Evolutionary conservation across 1,140 invertebrate species (phyloP).

Genomic region (Zaprionus africanus): DNA sequence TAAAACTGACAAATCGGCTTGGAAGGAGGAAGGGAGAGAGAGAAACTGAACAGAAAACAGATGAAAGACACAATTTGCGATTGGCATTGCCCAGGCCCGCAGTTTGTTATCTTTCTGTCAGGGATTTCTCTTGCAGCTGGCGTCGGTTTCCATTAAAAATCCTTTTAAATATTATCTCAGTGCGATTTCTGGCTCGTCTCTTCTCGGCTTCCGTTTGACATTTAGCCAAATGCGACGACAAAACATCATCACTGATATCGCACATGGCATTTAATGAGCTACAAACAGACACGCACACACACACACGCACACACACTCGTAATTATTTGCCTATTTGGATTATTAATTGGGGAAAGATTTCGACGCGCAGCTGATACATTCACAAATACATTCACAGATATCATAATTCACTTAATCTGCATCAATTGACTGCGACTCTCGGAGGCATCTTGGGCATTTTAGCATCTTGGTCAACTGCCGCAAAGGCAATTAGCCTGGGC

Average conservation of each 20-base stretch:
- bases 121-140: slow-evolving; percentile 36
- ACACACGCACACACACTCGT: not conserved
- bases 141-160: slow-evolving; percentile 69
- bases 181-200: slow-evolving; percentile 33
- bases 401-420: slow-evolving; percentile 21
- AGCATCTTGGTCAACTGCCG: slow-evolving; percentile 16
- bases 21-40: slow-evolving; percentile 5
- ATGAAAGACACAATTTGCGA: slow-evolving; percentile 27
- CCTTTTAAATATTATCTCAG: slow-evolving; percentile 67
- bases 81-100: slow-evolving; percentile 6
- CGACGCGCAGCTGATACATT: not conserved
- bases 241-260: slow-evolving; percentile 22
- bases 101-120: slow-evolving; percentile 42
- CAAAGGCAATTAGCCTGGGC: slow-evolving; percentile 26
- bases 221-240: slow-evolving; percentile 54
- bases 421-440: slow-evolving; percentile 19
- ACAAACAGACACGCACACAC: not conserved
- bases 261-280: slow-evolving; percentile 30
- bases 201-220: slow-evolving; percentile 54
- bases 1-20: slow-evolving; percentile 61
- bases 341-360: slow-evolving; percentile 19
- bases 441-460: slow-evolving; percentile 12
- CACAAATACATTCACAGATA: not conserved
- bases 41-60: not conserved
- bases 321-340: slow-evolving; percentile 11